A percentile compares a stretch with the other conserved stretches of the same genome.
Evolutionary conservation across 2,113 vertebrate species (phyloP).

Genomic region (Dinomys branickii): DNA sequence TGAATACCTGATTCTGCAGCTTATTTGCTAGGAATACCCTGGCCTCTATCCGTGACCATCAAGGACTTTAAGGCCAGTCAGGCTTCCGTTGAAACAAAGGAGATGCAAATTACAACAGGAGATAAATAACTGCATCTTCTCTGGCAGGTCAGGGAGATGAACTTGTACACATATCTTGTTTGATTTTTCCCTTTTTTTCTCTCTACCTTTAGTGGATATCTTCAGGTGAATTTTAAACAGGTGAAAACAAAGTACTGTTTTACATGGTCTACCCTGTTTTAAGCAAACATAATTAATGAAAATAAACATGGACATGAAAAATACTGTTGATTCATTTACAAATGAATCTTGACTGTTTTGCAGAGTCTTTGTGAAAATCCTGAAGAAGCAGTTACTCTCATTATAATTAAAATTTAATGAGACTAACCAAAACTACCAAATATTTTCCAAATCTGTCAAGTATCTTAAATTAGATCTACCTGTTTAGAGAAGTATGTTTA

Average conservation of each 20-base stretch:
- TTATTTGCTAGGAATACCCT: neutral
- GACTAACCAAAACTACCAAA: neutral
- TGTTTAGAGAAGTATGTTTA: neutral
- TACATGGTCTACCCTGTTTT: neutral
- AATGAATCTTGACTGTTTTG: neutral
- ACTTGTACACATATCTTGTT: neutral
- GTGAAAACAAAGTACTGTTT: neutral
- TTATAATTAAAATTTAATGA: neutral
- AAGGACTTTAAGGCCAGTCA: neutral
- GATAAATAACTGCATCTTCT: neutral
- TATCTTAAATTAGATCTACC: neutral
- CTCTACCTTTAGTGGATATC: neutral
- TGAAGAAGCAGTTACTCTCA: neutral
- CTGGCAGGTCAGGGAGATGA: neutral
- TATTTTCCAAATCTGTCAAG: neutral
- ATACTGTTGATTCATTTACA: conserved; percentile 17
- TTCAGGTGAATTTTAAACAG: conserved; percentile 11
- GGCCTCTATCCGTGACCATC: neutral
- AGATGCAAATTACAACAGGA: neutral
- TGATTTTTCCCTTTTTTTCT: no score
- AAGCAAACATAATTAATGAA: conserved; percentile 25
- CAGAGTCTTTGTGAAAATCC: neutral
- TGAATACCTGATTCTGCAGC: neutral
- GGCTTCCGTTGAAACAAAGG: neutral
- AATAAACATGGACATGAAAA: neutral